Conservation (phyloP, 2,113 vertebrate species). For the Eupsittula cactorum region DNA sequence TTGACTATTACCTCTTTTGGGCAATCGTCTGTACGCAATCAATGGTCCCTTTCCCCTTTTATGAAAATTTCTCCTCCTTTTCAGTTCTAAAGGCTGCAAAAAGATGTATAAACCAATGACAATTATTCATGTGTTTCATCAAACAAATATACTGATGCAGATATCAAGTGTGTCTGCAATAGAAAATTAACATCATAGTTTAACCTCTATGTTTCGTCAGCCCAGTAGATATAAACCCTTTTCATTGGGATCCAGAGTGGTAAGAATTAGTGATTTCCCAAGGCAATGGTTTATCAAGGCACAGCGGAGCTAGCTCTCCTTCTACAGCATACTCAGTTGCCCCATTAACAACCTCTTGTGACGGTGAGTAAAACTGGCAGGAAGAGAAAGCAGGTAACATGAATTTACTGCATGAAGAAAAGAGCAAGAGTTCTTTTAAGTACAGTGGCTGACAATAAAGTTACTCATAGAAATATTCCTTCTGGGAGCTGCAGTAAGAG, state of each 20-base stretch:
- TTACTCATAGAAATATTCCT: neutral
- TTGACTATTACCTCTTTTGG: conserved; percentile 48
- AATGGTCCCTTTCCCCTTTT: neutral
- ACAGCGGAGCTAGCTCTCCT: neutral
- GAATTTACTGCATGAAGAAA: neutral
- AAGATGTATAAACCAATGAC: neutral
- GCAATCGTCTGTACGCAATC: neutral
- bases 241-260: neutral
- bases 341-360: neutral
- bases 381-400: neutral
- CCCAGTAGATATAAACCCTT: neutral
- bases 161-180: neutral
- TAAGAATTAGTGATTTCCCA: neutral
- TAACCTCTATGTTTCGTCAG: neutral
- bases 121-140: neutral
- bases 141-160: neutral
- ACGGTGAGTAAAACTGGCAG: neutral
- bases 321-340: neutral
- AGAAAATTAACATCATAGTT: neutral
- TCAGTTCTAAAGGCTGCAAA: neutral
- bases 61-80: neutral
- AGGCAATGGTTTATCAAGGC: neutral
- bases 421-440: neutral
- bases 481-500: neutral
- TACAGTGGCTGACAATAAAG: neutral